Conservation (phyloP, 2,888 invertebrate species). For the Andrena bicolor region DNA sequence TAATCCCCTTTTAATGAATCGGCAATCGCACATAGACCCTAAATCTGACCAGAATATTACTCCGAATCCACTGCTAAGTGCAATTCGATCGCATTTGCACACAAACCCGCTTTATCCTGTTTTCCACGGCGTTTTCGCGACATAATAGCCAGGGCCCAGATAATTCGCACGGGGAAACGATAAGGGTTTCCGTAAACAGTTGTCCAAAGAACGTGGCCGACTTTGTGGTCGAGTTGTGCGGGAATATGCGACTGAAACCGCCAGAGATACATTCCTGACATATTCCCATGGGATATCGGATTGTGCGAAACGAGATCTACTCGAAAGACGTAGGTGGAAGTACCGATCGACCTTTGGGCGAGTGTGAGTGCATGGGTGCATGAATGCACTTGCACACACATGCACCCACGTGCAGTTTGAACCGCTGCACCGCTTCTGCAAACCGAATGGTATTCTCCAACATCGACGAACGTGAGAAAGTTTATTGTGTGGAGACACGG, state of each 20-base stretch:
- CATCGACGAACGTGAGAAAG: constrained; percentile 32
- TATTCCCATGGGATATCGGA: constrained; percentile 54
- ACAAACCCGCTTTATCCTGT: constrained; percentile 26
- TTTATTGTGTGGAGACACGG: background rate
- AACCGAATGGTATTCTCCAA: background rate
- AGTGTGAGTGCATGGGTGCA: constrained; percentile 26
- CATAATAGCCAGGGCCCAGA: constrained; percentile 9
- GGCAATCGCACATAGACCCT: too few species aligned
- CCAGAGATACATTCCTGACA: constrained; percentile 32
- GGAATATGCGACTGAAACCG: constrained; percentile 29
- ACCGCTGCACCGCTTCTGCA: background rate
- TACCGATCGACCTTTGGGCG: constrained; percentile 42
- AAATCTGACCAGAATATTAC: background rate
- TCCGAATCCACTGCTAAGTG: background rate
- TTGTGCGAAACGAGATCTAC: constrained; percentile 43
- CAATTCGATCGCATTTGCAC: constrained; percentile 46
- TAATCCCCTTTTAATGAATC: too few species aligned
- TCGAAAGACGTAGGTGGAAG: constrained; percentile 51
- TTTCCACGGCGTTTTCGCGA: constrained; percentile 18
- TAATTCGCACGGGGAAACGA: constrained; percentile 47
- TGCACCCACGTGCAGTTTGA: constrained; percentile 13
- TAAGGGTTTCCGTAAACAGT: constrained; percentile 56
- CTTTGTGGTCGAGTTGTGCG: constrained; percentile 21
- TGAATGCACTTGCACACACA: constrained; percentile 28
- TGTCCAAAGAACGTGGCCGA: constrained; percentile 28